Percentiles rank a stretch among this genome's conserved stretches.
These are phyloP conservation scores for Eupithecia tripunctaria DNA, from an alignment of 2,888 invertebrate species.

Conservation along the genomic window DNA sequence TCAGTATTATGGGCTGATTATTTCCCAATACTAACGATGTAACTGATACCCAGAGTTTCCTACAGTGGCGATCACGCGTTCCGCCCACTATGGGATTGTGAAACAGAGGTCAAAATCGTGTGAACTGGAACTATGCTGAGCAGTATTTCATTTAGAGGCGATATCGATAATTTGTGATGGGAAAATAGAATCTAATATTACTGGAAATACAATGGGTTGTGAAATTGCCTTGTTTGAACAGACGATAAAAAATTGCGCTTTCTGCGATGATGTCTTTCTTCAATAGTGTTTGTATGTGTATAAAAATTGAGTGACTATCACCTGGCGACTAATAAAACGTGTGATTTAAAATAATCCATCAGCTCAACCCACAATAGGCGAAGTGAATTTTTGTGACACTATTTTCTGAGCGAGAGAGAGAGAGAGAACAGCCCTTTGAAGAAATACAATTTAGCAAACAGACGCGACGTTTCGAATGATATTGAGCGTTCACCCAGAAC, in stretches of 20 bases:
- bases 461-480: background rate
- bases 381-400: background rate
- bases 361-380: background rate
- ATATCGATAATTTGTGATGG: slow-evolving; percentile 45
- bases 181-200: slow-evolving; percentile 30
- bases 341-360: background rate
- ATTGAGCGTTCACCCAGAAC: slow-evolving; percentile 8
- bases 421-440: background rate
- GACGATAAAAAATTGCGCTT: slow-evolving; percentile 13
- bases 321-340: background rate
- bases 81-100: slow-evolving; percentile 46
- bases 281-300: background rate
- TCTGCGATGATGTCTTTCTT: slow-evolving; percentile 13
- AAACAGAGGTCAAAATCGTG: slow-evolving; percentile 47
- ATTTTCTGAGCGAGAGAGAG: background rate
- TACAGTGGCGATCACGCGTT: slow-evolving; percentile 38
- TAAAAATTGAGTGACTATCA: background rate
- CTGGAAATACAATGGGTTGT: slow-evolving; percentile 24
- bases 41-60: slow-evolving; percentile 27
- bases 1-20: slow-evolving; percentile 10
- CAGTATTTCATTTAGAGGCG: slow-evolving; percentile 44
- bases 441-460: background rate
- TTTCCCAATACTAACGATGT: slow-evolving; percentile 31
- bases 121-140: slow-evolving; percentile 44
- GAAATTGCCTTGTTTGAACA: slow-evolving; percentile 14